Conservation (phyloP, 2,797 vertebrate species). For the Danio kyathit region DNA sequence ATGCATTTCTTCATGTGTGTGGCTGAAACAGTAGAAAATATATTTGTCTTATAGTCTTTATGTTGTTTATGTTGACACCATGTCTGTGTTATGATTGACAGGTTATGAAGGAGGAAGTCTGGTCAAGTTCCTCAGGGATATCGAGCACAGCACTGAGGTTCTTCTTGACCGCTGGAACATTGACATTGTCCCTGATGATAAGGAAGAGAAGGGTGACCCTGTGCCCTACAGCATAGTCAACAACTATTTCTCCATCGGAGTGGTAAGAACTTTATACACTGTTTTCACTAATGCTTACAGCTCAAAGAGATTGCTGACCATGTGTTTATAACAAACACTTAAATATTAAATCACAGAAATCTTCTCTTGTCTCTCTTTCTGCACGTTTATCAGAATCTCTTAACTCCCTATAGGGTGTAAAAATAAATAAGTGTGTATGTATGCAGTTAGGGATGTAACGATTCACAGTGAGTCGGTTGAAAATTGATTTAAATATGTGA, state of each 20-base stretch:
- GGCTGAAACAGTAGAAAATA: not conserved
- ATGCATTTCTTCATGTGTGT: slow-evolving; percentile 1
- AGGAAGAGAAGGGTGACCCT: slow-evolving; percentile 88
- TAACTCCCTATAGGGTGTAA: not conserved
- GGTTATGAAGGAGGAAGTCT: slow-evolving; percentile 94
- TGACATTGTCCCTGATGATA: slow-evolving; percentile 87
- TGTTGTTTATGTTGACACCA: not conserved
- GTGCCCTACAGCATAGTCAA: slow-evolving; percentile 94
- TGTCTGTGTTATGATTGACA: slow-evolving; percentile 63
- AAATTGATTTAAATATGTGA: too few species aligned
- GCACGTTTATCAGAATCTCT: slow-evolving; percentile 3
- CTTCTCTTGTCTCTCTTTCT: not conserved
- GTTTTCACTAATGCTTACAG: not conserved
- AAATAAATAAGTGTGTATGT: not conserved
- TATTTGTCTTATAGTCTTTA: not conserved
- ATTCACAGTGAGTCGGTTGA: too few species aligned
- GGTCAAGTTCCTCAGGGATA: slow-evolving; percentile 90
- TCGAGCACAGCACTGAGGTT: slow-evolving; percentile 91
- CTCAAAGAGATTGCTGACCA: not conserved
- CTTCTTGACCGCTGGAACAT: slow-evolving; percentile 95
- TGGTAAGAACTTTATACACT: slow-evolving; percentile 81
- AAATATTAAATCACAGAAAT: too few species aligned
- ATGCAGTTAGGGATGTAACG: not conserved
- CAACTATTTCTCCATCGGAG: slow-evolving; percentile 97
- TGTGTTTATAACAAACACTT: too few species aligned